Evolutionary conservation across 2,888 invertebrate genomes (phyloP), one percentile per base, ranked within the genome.

Genomic region (Drosophila nigricruria): DNA sequence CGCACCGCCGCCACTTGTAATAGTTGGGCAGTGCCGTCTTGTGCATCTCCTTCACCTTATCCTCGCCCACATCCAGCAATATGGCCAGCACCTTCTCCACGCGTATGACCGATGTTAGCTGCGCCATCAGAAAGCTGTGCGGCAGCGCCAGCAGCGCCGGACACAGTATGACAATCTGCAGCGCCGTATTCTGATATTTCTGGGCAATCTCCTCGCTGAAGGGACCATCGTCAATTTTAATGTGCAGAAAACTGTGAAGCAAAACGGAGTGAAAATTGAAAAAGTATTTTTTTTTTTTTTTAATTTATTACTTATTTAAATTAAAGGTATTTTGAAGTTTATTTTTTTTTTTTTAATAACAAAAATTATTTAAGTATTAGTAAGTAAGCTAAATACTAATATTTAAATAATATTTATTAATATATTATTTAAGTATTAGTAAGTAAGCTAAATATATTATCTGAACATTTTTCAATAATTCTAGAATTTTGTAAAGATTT

Each of bases 101-200:
- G 61, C 92, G 91, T 32, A 93, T 81, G n/a, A 93, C 91, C 20
- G 91, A 86, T 20, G 91, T 86, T 3, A 93, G 79, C 68, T 92
- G 92, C n/a, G 91, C 66, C 75, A 92, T 92, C 18, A 93, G 73
- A 64, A 92, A 91, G 20, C 92, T 91, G 71, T 92, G 91, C 3
- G 93, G 91, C 20, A 93, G 79, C 0, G 95, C 94, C 75, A 96
- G 93, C 49, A 97, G 94, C 58, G 95, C 94, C 0, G 97, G 97
- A 88, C 97, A 97, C 49, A 97, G 92, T 20, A 97, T 96, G 49
- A 97, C 94, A 68, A 97, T 95, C 92, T 97, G 97, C 43, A 97
- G 93, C 70, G 96, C 96, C 0, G 96, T 96, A 91, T 64, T 94
- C 92, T 86, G 94, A 94, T 79, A 94, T 91, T 86, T 94, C 90